These are phyloP conservation scores for Laterallus jamaicensis DNA, from an alignment of 2,113 vertebrate genomes.

Conservation along the genomic window DNA sequence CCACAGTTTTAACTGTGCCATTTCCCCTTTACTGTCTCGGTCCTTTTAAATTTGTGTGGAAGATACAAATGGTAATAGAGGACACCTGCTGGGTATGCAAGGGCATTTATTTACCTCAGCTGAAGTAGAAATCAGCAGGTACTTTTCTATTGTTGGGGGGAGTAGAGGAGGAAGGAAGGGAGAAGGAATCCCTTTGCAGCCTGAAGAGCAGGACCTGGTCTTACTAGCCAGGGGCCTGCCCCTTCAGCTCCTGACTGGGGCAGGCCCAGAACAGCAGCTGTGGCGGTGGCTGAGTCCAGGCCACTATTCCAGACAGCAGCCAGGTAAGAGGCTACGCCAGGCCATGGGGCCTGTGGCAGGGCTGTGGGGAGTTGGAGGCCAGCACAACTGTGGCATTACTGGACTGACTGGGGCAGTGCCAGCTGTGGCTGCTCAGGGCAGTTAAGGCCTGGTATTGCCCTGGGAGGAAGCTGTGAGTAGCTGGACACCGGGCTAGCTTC, in stretches of 20 bases:
- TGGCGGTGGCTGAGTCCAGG: rapidly evolving
- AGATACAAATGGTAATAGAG: background rate
- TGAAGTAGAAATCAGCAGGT: background rate
- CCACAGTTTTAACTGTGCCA: background rate
- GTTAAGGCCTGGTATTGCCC: background rate
- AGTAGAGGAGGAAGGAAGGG: too few relatives aligned
- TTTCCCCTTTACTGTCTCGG: background rate
- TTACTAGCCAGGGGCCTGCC: background rate
- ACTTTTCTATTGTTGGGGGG: too few relatives aligned
- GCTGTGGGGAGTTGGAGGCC: background rate
- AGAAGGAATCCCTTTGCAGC: too few relatives aligned
- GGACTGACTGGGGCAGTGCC: background rate
- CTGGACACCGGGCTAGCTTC: rapidly evolving
- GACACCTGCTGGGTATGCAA: background rate
- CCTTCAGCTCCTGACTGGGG: rapidly evolving
- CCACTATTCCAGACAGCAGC: rapidly evolving
- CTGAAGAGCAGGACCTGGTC: too few relatives aligned
- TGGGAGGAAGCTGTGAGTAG: too few relatives aligned
- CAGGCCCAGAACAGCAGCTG: rapidly evolving
- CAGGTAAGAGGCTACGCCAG: background rate
- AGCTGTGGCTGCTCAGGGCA: background rate
- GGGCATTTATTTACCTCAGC: background rate
- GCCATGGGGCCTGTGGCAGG: rapidly evolving
- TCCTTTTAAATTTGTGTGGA: background rate
- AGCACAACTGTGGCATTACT: background rate